phyloP scores from a whole-genome alignment of 2,888 invertebrate genomes.

The Drosophila neonasuta region DNA sequence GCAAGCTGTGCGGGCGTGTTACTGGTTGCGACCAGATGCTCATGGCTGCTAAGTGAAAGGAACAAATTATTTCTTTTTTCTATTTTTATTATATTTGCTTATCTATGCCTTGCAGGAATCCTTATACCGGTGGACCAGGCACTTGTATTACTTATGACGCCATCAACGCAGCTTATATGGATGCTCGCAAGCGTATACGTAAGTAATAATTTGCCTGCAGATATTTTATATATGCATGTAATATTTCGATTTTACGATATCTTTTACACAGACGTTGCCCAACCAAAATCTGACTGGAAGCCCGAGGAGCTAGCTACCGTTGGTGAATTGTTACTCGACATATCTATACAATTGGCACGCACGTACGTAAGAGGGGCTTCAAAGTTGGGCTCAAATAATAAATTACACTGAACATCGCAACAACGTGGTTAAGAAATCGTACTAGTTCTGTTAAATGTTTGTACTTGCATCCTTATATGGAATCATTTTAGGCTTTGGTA shows the following conservation, averaged over 20 bases:
- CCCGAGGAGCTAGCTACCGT: constrained; percentile 93
- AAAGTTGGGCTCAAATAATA: too few species aligned
- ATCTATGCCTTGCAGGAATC: constrained; percentile 64
- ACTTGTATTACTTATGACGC: constrained; percentile 95
- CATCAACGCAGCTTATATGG: constrained; percentile 92
- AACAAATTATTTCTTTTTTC: constrained; percentile 55
- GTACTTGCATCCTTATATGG: too few species aligned
- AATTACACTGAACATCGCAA: constrained; percentile 56
- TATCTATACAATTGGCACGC: constrained; percentile 91
- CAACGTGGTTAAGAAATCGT: constrained; percentile 65
- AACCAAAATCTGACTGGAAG: constrained; percentile 91
- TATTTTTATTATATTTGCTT: constrained; percentile 49
- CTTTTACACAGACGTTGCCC: constrained; percentile 87
- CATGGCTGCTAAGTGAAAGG: constrained; percentile 72
- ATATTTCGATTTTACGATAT: background rate
- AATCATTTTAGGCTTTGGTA: constrained; percentile 54
- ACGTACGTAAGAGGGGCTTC: constrained; percentile 85
- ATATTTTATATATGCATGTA: background rate
- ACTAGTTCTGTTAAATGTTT: constrained; percentile 12
- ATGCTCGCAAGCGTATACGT: constrained; percentile 94
- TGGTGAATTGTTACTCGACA: constrained; percentile 92
- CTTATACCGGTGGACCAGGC: constrained; percentile 85
- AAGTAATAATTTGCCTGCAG: constrained; percentile 83
- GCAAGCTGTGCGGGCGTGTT: constrained; percentile 41
- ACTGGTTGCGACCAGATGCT: constrained; percentile 15